A percentile compares a stretch with the other conserved stretches of the same genome.
These are phyloP conservation scores for Eleginops maclovinus DNA, from an alignment of 2,113 vertebrate genomes.

Conservation along the genomic window DNA sequence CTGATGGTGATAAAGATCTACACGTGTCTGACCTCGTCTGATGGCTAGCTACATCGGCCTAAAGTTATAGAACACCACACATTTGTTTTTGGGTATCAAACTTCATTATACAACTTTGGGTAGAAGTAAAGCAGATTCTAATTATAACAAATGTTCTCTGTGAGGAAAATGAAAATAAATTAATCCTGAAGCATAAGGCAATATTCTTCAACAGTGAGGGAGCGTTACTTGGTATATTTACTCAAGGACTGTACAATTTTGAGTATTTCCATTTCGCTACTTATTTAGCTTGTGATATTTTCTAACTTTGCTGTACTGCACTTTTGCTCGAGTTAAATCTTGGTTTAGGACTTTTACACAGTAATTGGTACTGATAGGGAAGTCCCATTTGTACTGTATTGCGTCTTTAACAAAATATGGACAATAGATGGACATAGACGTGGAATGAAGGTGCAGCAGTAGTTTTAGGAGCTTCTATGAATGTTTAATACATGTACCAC, in stretches of 20 bases:
- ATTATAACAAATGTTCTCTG: background rate
- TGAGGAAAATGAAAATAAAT: background rate
- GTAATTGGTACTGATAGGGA: too few species aligned
- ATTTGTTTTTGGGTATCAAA: background rate
- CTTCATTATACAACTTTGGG: background rate
- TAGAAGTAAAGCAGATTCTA: background rate
- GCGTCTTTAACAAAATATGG: too few species aligned
- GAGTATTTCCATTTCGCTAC: background rate
- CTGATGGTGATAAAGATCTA: background rate
- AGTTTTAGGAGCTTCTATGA: too few species aligned
- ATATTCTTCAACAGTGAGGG: background rate
- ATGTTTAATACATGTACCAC: too few species aligned
- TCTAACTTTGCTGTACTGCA: background rate
- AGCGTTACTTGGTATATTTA: background rate
- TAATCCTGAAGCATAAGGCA: background rate
- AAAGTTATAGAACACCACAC: background rate
- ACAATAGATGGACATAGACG: too few species aligned
- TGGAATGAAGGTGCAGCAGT: too few species aligned
- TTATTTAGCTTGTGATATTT: background rate
- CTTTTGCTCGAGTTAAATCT: background rate
- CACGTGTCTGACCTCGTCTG: constrained; percentile 26
- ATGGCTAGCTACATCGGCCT: background rate
- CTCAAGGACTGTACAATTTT: background rate
- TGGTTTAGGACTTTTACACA: background rate
- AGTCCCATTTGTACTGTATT: too few species aligned